Conservation (phyloP, 2,797 vertebrate genomes). For the Heteromormyrus szaboi region DNA sequence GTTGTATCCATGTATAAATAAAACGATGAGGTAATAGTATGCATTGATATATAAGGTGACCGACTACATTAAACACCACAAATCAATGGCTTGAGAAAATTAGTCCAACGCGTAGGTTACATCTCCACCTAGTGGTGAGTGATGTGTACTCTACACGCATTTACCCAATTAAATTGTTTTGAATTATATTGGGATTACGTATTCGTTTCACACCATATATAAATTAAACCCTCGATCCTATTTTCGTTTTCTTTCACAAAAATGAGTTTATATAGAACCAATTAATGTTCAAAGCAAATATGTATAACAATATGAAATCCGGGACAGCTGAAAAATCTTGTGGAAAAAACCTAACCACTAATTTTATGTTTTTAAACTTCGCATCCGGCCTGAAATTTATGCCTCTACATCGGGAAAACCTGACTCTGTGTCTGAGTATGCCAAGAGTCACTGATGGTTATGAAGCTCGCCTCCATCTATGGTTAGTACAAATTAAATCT, state of each 20-base stretch:
- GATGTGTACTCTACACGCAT: not conserved
- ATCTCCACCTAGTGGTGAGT: constrained; percentile 38
- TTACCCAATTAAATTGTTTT: not conserved
- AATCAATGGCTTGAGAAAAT: not conserved
- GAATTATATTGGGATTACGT: not conserved
- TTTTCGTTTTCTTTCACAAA: not conserved
- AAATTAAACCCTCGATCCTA: not conserved
- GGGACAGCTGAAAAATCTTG: not conserved
- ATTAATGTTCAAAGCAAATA: not conserved
- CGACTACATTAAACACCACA: not conserved
- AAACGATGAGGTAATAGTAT: not conserved
- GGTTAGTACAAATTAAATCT: not conserved
- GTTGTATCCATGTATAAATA: not conserved
- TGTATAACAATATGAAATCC: not conserved
- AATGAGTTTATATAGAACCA: not conserved
- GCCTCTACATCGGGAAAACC: not conserved
- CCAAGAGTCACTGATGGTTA: not conserved
- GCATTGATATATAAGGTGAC: not conserved
- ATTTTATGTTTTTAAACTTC: not conserved
- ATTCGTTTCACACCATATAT: not conserved
- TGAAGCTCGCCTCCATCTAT: not conserved
- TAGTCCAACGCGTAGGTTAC: constrained; percentile 12
- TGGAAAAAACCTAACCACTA: not conserved
- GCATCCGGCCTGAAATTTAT: not conserved
- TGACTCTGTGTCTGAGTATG: not conserved